Evolutionary conservation across 1,140 invertebrate genomes (phyloP).

Genomic region (Palaemon carinicauda): DNA sequence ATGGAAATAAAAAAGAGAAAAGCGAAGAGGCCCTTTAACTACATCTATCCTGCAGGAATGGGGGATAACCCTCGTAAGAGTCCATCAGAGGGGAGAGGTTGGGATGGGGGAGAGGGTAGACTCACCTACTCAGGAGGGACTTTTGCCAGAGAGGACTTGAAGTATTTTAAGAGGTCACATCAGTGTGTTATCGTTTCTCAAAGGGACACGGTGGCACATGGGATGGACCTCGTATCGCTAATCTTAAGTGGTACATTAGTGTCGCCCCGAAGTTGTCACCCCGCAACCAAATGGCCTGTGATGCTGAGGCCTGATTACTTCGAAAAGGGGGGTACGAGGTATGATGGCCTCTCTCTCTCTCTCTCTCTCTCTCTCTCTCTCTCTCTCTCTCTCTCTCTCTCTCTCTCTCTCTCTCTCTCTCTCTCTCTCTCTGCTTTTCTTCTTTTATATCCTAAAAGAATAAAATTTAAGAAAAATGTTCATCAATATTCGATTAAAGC

Average conservation of each 20-base stretch:
- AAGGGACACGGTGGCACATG: conserved; percentile 17
- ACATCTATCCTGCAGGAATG: no score
- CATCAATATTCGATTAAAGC: no score
- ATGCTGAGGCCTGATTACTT: conserved; percentile 34
- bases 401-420: no score
- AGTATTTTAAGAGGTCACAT: conserved; percentile 41
- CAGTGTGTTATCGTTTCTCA: conserved; percentile 16
- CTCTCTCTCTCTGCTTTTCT: no score
- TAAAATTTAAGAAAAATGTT: no score
- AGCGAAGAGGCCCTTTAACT: not conserved
- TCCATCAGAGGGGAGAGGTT: not conserved
- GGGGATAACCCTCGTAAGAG: not conserved
- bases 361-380: conserved; percentile 45
- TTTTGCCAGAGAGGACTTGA: not conserved
- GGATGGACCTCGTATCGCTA: conserved; percentile 4
- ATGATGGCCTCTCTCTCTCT: conserved; percentile 28
- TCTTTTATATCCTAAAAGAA: no score
- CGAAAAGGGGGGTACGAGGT: not conserved
- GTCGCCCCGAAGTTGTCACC: conserved; percentile 37
- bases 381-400: conserved; percentile 34
- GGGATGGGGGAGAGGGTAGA: not conserved
- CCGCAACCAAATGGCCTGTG: conserved; percentile 31
- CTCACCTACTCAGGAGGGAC: no score
- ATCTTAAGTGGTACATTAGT: conserved; percentile 51
- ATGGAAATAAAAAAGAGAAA: not conserved